Conservation (phyloP, 2,113 vertebrate genomes). For the Neoarius graeffei region DNA sequence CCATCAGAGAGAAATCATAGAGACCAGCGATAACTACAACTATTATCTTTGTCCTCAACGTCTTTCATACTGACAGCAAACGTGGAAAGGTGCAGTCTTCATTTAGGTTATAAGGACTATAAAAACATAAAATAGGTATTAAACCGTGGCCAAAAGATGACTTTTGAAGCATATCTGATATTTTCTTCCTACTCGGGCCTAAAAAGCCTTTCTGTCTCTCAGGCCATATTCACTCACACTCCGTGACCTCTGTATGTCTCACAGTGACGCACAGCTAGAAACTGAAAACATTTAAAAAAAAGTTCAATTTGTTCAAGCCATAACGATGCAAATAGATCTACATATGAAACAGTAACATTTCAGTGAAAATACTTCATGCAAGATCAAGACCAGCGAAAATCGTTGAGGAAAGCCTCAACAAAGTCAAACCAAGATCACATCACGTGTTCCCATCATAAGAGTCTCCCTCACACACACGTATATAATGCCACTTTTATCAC, state of each 20-base stretch:
- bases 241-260: constrained; percentile 14
- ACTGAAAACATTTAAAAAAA: background rate
- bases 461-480: background rate
- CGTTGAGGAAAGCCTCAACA: constrained; percentile 13
- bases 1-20: background rate
- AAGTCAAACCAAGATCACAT: constrained; percentile 49
- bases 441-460: background rate
- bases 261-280: background rate
- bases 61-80: background rate
- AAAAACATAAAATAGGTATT: background rate
- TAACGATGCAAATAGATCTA: background rate
- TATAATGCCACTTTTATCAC: background rate
- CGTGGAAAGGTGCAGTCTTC: background rate
- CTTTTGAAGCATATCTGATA: background rate
- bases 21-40: background rate
- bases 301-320: background rate
- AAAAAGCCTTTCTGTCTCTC: background rate
- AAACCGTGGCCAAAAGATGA: background rate
- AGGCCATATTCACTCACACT: background rate
- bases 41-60: background rate
- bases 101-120: background rate
- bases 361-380: constrained; percentile 22
- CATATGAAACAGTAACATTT: background rate
- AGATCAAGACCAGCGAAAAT: background rate
- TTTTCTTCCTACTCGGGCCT: background rate